Base-by-base conservation (phyloP, 2,888 invertebrate species). In the Carpatolechia fugitivella region DNA sequence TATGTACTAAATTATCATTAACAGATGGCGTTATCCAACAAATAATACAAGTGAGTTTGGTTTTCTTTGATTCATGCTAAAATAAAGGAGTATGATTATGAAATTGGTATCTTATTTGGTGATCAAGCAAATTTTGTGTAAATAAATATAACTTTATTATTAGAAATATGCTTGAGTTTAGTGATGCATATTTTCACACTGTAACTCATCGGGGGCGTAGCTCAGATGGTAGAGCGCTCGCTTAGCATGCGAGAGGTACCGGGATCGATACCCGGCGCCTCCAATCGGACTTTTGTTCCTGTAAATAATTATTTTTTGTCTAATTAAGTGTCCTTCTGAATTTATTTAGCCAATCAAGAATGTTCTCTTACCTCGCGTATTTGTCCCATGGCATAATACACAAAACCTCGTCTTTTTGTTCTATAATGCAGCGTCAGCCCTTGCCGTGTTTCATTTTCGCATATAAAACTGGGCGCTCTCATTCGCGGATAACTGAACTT, bases 371-470 rank as follows among this genome's bases (percentile, higher is more conserved):
- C 95, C 92, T 95, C 96, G 76, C 96, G 92, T 62, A 98, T 98
- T 83, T 98, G 98, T 1, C 98, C 99, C 95, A 98, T 98, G 5
- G 98, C 98, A 76, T 99, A 99, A 82, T 97, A 97, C 4, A 98
- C 95, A 78, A 98, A 99, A 0, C 99, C 99, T 60, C 96, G 92
- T 60, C 99, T 91, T 80, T 97, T 98, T 65, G 97, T 98, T 53
- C 98, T 92, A 82, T 98, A 98, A 85, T 99, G 99, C 56, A 99
- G 90, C 0, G 97, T 97, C 59, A 99, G 88, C 0, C 99, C 99
- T 72, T 96, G 95, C 55, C 95, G 92, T 0, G 97, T 96, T 81
- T 99, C 99, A 75, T 98, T 97, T 81, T 98, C 98, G 74, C 98
- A 98, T 68, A 98, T 98, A 80, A 99, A 99, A 53, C 98, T 98